Evolutionary conservation across 2,797 vertebrate species (phyloP), one percentile per base, ranked within the genome.

Genomic region (Neoniphon sammara): DNA sequence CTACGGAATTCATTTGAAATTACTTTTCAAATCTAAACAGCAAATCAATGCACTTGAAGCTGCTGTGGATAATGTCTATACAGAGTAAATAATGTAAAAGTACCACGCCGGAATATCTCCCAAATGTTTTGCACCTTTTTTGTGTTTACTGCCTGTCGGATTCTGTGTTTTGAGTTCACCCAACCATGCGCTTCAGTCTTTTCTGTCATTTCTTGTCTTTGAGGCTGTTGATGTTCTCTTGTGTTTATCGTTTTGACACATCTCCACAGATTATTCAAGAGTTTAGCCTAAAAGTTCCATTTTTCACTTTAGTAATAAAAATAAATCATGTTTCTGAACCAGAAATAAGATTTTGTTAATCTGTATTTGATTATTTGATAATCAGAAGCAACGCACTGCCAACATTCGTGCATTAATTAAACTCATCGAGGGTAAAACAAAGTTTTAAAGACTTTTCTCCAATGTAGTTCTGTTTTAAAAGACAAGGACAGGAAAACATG

Each of bases 41-140:
- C 27, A 44, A 42, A 42, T n/a, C 36, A 0, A 31, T 21, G 10
- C 36, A 42, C 5, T 60, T 34, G 36, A 60, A 42, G 25, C 25
- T 61, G 20, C 58, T 61, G 20, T 61, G 31, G 36, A 59, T n/a
- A n/a, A n/a, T n/a, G n/a, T n/a, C n/a, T n/a, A n/a, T 59, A n/a
- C 42, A 23, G 10, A 31, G 27, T 27, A 18, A 30, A 55, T 55
- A 55, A 30, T 27, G 18, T 57, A 18, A 31, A 57, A 57, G 17
- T n/a, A 57, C 30, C 34, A 21, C 31, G 23, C 25, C 2, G n/a
- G 1, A 58, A 44, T 17, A 2, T 42, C 25, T 18, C 4, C 20
- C 3, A 61, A 69, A 66, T 34, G 42, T 57, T 1, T 0, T 8
- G 2, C 18, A 21, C 12, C 8, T 49, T 7, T 70, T 59, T 57